Evolutionary conservation across 2,888 invertebrate species (phyloP).

Genomic region (Drosophila subquinaria): DNA sequence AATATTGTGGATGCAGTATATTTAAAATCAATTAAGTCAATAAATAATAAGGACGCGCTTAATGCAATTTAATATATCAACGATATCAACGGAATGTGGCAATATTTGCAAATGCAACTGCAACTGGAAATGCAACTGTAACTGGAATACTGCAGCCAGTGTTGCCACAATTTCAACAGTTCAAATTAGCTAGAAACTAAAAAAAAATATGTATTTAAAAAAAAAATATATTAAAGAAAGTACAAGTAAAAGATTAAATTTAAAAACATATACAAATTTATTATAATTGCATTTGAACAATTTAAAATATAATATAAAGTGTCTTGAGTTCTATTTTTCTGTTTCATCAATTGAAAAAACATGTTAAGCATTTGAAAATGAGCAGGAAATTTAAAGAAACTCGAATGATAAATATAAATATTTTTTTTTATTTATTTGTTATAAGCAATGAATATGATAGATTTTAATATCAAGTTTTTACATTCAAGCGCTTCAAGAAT

Average conservation of each 20-base stretch:
- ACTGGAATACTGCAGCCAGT: not conserved
- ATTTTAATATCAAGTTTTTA: too few relatives aligned
- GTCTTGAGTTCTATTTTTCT: too few relatives aligned
- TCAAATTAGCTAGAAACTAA: not conserved
- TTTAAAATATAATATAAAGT: too few relatives aligned
- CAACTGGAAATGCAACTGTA: not conserved
- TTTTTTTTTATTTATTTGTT: too few relatives aligned
- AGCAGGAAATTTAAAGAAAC: too few relatives aligned
- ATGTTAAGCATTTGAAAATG: too few relatives aligned
- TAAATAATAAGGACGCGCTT: conserved; percentile 77
- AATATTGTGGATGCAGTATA: conserved; percentile 77
- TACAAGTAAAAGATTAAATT: not conserved
- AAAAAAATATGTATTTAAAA: not conserved
- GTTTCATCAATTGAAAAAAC: too few relatives aligned
- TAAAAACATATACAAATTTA: too few relatives aligned
- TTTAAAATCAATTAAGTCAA: conserved; percentile 85
- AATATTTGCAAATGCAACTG: conserved; percentile 41
- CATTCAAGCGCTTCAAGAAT: too few relatives aligned
- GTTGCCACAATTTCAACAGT: not conserved
- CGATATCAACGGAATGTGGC: conserved; percentile 42
- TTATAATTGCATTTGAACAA: too few relatives aligned
- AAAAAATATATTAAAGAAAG: not conserved
- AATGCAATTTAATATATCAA: conserved; percentile 79
- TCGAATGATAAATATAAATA: too few relatives aligned
- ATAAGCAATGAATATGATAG: too few relatives aligned